Base-by-base conservation (phyloP, 2,888 invertebrate genomes). In the Scaptomyza caliginosa region DNA sequence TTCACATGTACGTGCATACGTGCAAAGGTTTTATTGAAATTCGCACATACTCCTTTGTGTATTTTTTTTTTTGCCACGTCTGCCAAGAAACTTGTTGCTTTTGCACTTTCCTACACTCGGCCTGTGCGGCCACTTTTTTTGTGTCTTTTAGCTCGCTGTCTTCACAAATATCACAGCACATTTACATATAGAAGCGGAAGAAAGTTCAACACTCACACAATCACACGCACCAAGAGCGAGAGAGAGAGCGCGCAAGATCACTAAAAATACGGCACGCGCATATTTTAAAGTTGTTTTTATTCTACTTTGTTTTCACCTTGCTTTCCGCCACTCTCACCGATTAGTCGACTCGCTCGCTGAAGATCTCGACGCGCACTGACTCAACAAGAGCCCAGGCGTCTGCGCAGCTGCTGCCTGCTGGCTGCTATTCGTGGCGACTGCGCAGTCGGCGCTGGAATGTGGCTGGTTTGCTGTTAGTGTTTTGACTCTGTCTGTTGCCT, bases 311-410 rank as follows among this genome's bases (percentile, higher is more conserved):
- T 32, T 32, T 32, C 13, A 7, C 40, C 66, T 58, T 51, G 52
- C 26, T 21, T 43, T 49, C 11, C n/a, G 6, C 38, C 32, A 13
- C 50, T 16, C 39, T 42, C 26, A 30, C 51, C 40, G 34, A 40
- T 34, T 54, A 46, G 21, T 21, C 80, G 56, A 86, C 81, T 62
- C 45, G 59, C 56, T 52, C 55, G 67, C 51, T 64, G 24, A 65
- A 86, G 84, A 81, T 83, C 81, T 86, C 84, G 45, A 63, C 65
- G 83, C 64, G 66, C 57, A 81, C 73, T 81, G 70, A 72, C 50
- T 56, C 49, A 21, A 19, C 50, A 17, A 16, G 17, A 50, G 16
- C 51, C 19, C 49, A 49, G 46, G 65, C 69, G 73, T 65, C 75
- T 75, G 73, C 76, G 76, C 76, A 75, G 75, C 51, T 60, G 69